phyloP scores from a whole-genome alignment of 2,888 invertebrate genomes.

The Plusia festucae region DNA sequence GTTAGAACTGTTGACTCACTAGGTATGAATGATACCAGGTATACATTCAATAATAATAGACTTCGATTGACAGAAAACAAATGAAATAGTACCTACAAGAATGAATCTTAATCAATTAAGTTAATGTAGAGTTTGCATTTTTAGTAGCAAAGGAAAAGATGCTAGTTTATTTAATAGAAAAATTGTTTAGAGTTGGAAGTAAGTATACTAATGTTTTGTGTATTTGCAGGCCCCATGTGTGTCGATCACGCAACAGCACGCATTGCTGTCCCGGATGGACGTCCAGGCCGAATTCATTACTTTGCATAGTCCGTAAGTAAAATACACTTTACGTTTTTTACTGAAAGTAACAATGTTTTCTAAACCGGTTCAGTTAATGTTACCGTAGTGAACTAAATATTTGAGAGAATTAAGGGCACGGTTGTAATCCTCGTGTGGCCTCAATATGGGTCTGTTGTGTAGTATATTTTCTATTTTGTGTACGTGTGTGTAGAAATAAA shows the following conservation, averaged over 20 bases:
- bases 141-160: neutral
- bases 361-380: neutral
- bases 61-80: too few relatives aligned
- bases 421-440: neutral
- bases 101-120: too few relatives aligned
- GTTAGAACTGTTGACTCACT: too few relatives aligned
- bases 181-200: neutral
- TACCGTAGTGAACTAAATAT: neutral
- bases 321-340: neutral
- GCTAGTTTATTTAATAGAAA: too few relatives aligned
- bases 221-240: constrained; percentile 94
- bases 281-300: constrained; percentile 91
- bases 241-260: constrained; percentile 92
- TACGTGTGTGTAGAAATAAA: too few relatives aligned
- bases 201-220: constrained; percentile 5
- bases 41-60: too few relatives aligned
- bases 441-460: neutral
- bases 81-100: too few relatives aligned
- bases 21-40: too few relatives aligned
- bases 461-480: neutral
- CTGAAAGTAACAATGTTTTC: neutral
- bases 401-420: neutral
- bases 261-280: constrained; percentile 97
- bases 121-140: neutral
- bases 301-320: constrained; percentile 96